Evolutionary conservation across 2,888 invertebrate species (phyloP).

Genomic region (Digitonthophagus gazella): DNA sequence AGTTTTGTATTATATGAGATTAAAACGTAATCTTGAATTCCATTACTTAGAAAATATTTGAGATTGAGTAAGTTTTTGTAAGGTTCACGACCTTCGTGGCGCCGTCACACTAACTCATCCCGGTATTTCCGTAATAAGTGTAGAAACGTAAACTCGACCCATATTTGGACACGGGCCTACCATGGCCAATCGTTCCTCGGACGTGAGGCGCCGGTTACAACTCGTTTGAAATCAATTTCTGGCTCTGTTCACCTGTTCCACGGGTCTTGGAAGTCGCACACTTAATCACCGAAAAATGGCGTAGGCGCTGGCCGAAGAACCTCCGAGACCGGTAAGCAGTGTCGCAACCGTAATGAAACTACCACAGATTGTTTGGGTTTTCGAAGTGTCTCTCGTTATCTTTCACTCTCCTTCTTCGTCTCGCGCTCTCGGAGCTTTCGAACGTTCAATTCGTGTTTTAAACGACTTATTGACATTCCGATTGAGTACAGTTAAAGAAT

Average conservation of each 20-base stretch:
- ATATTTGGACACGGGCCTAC: slow-evolving; percentile 9
- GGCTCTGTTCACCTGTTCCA: slow-evolving; percentile 13
- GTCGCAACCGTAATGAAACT: not conserved
- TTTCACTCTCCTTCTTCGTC: not conserved
- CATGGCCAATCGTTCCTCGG: slow-evolving; percentile 6
- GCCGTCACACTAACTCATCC: not conserved
- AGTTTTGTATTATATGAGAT: too few relatives aligned
- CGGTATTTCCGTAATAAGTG: slow-evolving; percentile 10
- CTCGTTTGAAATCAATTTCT: slow-evolving; percentile 21
- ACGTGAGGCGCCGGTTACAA: slow-evolving; percentile 11
- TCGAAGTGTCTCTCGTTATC: not conserved
- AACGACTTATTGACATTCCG: too few relatives aligned
- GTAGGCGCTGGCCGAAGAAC: not conserved
- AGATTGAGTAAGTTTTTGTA: too few relatives aligned
- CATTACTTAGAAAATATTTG: too few relatives aligned
- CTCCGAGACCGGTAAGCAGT: not conserved
- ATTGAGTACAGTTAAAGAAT: too few relatives aligned
- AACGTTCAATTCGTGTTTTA: too few relatives aligned
- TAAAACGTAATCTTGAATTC: too few relatives aligned
- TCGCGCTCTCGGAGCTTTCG: too few relatives aligned
- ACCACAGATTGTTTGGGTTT: not conserved
- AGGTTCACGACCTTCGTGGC: too few relatives aligned
- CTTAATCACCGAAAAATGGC: not conserved
- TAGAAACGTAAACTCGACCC: slow-evolving; percentile 11
- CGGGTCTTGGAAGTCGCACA: not conserved